phyloP scores from a whole-genome alignment of 2,113 vertebrate species.

The Brevimyrus niger region DNA sequence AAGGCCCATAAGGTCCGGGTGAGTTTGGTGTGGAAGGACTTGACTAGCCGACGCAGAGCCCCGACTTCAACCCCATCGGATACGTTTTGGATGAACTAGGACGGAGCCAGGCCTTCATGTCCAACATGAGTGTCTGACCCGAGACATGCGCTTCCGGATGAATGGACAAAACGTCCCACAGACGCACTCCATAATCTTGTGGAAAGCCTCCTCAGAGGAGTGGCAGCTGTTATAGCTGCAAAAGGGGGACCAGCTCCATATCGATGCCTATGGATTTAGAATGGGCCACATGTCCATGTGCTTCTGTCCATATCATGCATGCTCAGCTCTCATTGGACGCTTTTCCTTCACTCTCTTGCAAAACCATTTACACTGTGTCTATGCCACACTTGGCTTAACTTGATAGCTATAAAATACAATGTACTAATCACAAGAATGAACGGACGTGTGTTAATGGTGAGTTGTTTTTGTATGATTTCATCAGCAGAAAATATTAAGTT shows the following conservation, averaged over 20 bases:
- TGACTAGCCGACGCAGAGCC: background rate
- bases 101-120: background rate
- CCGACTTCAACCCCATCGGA: background rate
- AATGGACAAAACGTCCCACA: background rate
- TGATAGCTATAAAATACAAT: background rate
- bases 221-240: background rate
- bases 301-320: too few relatives aligned
- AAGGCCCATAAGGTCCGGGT: background rate
- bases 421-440: background rate
- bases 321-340: too few relatives aligned
- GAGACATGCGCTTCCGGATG: background rate
- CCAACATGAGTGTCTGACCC: background rate
- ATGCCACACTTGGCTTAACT: background rate
- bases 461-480: background rate
- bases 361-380: too few relatives aligned
- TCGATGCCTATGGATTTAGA: too few relatives aligned
- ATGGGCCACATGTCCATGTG: too few relatives aligned
- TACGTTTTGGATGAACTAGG: background rate
- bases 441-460: background rate
- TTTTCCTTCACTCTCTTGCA: too few relatives aligned
- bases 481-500: background rate
- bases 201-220: background rate
- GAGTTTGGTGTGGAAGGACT: background rate
- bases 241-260: background rate
- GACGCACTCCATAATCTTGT: background rate